phyloP scores from a whole-genome alignment of 2,797 vertebrate genomes.

The Propithecus perrieri region DNA sequence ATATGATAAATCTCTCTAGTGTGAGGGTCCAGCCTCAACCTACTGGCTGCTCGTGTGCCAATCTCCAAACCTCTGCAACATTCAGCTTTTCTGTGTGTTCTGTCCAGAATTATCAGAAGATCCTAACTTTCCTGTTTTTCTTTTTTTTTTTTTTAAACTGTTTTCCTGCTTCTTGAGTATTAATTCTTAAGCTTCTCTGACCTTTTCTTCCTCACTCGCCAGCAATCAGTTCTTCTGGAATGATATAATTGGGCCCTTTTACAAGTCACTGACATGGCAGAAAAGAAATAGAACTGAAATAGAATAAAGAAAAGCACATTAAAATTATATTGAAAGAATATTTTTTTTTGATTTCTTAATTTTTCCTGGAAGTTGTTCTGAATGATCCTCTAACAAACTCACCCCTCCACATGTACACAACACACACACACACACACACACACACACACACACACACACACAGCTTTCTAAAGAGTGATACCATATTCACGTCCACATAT shows the following conservation, averaged over 20 bases:
- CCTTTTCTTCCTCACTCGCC: background rate
- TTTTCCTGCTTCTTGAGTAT: background rate
- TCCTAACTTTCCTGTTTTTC: background rate
- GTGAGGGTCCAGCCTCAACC: background rate
- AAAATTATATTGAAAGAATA: background rate
- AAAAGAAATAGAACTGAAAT: background rate
- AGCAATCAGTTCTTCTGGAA: background rate
- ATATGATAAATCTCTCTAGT: background rate
- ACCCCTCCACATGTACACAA: background rate
- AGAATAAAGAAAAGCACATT: background rate
- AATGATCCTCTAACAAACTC: background rate
- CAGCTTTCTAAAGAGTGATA: background rate
- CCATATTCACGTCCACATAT: background rate
- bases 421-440: too few species aligned
- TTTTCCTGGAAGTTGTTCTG: background rate
- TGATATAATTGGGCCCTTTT: background rate
- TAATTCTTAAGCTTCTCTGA: background rate
- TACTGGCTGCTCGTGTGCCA: background rate
- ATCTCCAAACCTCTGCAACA: background rate
- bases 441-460: background rate
- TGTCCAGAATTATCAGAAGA: background rate
- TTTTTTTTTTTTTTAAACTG: background rate
- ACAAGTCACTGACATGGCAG: background rate
- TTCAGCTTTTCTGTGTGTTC: background rate
- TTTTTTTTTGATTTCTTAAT: background rate